Evolutionary conservation across 2,888 invertebrate genomes (phyloP), one percentile per base, ranked within the genome.

Genomic region (Druceiella hillmani): DNA sequence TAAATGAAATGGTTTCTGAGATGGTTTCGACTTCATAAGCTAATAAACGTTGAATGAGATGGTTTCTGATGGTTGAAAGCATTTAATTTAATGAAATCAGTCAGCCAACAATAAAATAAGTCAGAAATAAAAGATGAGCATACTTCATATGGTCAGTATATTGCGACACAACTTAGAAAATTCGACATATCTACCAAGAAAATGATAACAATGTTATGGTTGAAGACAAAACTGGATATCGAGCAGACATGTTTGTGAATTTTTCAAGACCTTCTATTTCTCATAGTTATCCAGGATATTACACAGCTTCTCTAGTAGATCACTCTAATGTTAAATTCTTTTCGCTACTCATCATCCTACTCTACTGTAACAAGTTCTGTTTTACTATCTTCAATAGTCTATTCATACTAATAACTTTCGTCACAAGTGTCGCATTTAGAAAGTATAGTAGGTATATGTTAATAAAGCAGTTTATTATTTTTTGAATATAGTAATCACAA

Each of bases 171-270:
- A 32, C 32, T 40, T 13, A 39, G 34, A 39, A 34, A 39, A 39
- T 13, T 34, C n/a, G 39, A 39, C 26, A 30, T 26, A 34, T 11
- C 31, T 35, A 40, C 35, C 22, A 40, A 36, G 10, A 36, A 37
- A 34, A 41, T 38, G 32, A 13, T 41, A 34, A 44, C 30, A 44
- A 44, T 33, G 41, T 44, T 14, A 17, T 41, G 35, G 40, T 44
- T 44, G 41, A 44, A 41, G 33, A 40, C 41, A 41, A 44, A 44
- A 44, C 33, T 41, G 43, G 43, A 38, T 38, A 41, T 44, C 38
- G 30, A 16, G 20, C 38, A 35, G 43, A 44, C 27, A 44, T 41
- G 41, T 44, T 33, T 17, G 38, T 15, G 31, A 41, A 14, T 44
- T 41, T 16, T 16, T 17, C 41, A 41, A 44, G 41, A 44, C 41